Evolutionary conservation across 2,797 vertebrate species (phyloP), one percentile per base, ranked within the genome.

Genomic region (Spinus pinus): DNA sequence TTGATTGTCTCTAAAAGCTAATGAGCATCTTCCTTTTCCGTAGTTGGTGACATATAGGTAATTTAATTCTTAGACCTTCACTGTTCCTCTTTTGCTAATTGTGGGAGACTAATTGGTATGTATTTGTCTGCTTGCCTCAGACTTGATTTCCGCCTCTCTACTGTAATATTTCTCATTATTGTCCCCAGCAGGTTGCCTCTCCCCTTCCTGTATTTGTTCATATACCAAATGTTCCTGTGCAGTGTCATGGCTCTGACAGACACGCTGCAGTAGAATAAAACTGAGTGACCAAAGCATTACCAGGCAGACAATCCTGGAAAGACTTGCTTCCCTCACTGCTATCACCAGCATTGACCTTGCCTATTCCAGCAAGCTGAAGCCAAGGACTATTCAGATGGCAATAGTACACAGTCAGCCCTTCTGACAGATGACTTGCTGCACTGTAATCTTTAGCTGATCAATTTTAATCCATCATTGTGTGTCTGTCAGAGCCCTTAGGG

Each of bases 121-220:
- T 90, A 86, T 88, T 91, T 91, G 81, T 88, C 92, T 95, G 79
- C 82, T 90, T 86, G 82, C 75, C 56, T 90, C 61, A 71, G 93
- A 86, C 89, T 57, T 84, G 73, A 93, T 75, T 95, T 96, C 93
- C 28, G 18, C 65, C 75, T 90, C 46, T 71, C 64, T 61, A 47
- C 92, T 78, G 77, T 94, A 96, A 61, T 90, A 96, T 64, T 93
- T 94, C 95, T 90, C 88, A 81, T 88, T 91, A 90, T 93, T 96
- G 92, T 95, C 88, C 88, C 50, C 82, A 74, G 80, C 65, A 96
- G 65, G 82, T 93, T 94, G 82, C 85, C 75, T 86, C 92, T 95
- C 72, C 90, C 82, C 80, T 96, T 95, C 92, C 94, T 95, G 88
- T 80, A 81, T 93, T 95, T 94, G 90, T 93, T 94, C 57, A 1